A percentile compares a stretch with the other conserved stretches of the same genome.
Conservation (phyloP, 2,888 invertebrate species). For the Quadroppia sp. region DNA sequence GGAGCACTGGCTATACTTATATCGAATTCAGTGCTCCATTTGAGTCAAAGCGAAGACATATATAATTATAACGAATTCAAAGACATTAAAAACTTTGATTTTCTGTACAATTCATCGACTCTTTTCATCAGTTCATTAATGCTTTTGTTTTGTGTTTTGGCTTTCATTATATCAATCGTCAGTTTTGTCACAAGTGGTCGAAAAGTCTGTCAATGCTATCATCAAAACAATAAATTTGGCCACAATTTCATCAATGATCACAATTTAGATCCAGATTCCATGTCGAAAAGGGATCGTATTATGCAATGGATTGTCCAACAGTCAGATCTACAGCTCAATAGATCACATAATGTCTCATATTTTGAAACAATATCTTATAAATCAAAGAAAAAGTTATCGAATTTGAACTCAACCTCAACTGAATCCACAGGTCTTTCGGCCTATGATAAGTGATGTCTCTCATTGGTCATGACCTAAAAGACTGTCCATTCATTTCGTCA, state of each 20-base stretch:
- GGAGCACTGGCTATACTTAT: conserved; percentile 21
- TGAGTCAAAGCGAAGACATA: background rate
- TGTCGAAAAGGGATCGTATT: conserved; percentile 20
- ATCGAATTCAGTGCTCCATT: background rate
- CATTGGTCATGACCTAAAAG: no score
- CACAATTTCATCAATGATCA: background rate
- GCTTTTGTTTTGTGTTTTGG: background rate
- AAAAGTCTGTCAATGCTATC: conserved; percentile 13
- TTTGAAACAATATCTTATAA: conserved; percentile 13
- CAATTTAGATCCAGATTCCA: background rate
- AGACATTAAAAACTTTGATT: conserved; percentile 1
- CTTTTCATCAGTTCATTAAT: conserved; percentile 21
- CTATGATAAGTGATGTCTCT: conserved; percentile 10
- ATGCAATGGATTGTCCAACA: conserved; percentile 29
- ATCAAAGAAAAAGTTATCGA: conserved; percentile 21
- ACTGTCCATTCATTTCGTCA: no score
- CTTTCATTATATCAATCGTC: conserved; percentile 15
- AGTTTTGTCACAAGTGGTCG: conserved; percentile 5
- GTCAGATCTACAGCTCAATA: conserved; percentile 13
- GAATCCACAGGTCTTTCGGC: conserved; percentile 13
- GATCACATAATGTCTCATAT: no score
- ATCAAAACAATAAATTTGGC: background rate
- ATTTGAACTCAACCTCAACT: conserved; percentile 12
- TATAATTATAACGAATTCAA: background rate
- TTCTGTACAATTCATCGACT: conserved; percentile 7